These are phyloP conservation scores for Baronia brevicornis DNA, from an alignment of 2,888 invertebrate species.

Conservation along the genomic window DNA sequence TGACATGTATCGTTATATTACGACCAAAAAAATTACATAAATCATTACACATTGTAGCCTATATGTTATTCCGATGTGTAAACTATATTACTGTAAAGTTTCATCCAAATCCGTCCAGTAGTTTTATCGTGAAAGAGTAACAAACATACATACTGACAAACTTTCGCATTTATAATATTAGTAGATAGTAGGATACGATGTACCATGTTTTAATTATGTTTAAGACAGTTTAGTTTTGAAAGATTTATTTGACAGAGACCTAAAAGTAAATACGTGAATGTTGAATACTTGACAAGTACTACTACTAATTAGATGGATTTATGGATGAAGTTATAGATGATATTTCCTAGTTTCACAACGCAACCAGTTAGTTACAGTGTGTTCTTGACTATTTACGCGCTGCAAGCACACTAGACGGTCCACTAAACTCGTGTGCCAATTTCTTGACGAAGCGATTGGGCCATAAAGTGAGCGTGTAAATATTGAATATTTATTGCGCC, in stretches of 20 bases:
- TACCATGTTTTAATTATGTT: constrained; percentile 1
- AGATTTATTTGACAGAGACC: too few relatives aligned
- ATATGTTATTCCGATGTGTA: too few relatives aligned
- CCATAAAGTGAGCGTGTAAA: not conserved
- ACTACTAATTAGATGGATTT: constrained; percentile 2
- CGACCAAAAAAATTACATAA: too few relatives aligned
- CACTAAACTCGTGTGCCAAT: constrained; percentile 31
- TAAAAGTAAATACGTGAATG: constrained; percentile 5
- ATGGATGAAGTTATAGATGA: constrained; percentile 13
- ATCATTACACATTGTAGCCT: too few relatives aligned
- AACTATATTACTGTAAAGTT: too few relatives aligned
- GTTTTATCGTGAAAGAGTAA: too few relatives aligned
- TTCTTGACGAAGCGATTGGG: constrained; percentile 13
- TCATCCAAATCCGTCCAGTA: too few relatives aligned
- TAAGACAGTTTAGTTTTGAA: too few relatives aligned
- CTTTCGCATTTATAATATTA: too few relatives aligned
- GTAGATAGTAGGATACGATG: too few relatives aligned
- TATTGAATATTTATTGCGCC: not conserved
- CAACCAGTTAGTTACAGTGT: constrained; percentile 9
- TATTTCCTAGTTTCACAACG: constrained; percentile 22
- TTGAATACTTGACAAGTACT: constrained; percentile 10
- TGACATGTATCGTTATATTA: too few relatives aligned
- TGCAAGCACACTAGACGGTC: constrained; percentile 30
- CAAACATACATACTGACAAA: too few relatives aligned
- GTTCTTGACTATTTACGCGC: constrained; percentile 26